Conservation (phyloP, 2,113 vertebrate genomes). For the Lethenteron reissneri region DNA sequence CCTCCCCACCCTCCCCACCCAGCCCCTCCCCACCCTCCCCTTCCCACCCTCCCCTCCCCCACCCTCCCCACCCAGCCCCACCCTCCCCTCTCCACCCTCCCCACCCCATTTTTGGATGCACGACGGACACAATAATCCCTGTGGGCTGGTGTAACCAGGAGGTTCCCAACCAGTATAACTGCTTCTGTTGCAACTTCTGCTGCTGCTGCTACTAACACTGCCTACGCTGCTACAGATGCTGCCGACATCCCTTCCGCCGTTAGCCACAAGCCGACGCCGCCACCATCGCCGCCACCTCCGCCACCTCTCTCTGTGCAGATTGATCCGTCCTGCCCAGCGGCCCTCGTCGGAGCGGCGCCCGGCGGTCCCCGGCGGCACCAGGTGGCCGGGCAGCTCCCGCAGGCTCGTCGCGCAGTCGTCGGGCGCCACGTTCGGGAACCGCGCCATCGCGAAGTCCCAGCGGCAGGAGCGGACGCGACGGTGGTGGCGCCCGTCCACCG, state of each 20-base stretch:
- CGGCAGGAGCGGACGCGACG: not conserved
- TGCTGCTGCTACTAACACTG: slow-evolving; percentile 20
- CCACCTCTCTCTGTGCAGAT: slow-evolving; percentile 33
- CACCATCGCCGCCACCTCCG: slow-evolving; percentile 6
- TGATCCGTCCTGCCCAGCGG: slow-evolving; percentile 38
- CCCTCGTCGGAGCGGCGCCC: slow-evolving; percentile 28
- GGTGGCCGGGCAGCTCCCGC: slow-evolving; percentile 26
- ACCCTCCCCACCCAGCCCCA: too few species aligned
- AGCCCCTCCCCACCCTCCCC: too few species aligned
- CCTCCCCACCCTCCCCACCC: too few species aligned
- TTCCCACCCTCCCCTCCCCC: too few species aligned
- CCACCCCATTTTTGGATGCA: too few species aligned
- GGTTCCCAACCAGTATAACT: slow-evolving; percentile 12
- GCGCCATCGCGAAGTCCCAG: slow-evolving; percentile 45
- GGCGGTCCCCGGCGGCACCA: slow-evolving; percentile 33
- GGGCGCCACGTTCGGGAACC: slow-evolving; percentile 57
- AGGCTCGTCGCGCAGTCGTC: slow-evolving; percentile 19
- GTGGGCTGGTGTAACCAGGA: too few species aligned
- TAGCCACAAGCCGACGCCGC: too few species aligned
- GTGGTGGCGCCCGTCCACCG: too few species aligned
- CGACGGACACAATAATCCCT: too few species aligned
- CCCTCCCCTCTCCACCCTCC: too few species aligned
- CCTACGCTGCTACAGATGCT: too few species aligned
- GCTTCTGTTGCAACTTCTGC: slow-evolving; percentile 10
- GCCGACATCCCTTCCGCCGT: too few species aligned